Conservation (phyloP, 2,888 invertebrate genomes). For the Tenthredo amoena region DNA sequence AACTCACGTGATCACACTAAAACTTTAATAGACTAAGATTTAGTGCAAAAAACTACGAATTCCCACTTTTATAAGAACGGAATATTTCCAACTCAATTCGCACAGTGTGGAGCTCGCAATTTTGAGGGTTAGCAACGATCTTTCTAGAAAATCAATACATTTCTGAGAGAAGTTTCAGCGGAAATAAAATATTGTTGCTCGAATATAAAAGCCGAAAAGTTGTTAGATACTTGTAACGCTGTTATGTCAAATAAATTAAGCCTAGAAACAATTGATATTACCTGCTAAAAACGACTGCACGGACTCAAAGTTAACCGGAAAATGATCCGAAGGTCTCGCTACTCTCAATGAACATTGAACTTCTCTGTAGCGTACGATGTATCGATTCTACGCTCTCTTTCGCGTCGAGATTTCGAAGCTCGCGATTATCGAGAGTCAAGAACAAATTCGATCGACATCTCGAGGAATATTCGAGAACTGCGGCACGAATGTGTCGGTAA, state of each 20-base stretch:
- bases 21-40: not conserved
- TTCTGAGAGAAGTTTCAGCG: not conserved
- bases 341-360: conserved; percentile 20
- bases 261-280: conserved; percentile 46
- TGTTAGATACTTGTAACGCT: not conserved
- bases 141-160: conserved; percentile 16
- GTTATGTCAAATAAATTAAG: not conserved
- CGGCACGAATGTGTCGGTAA: not conserved
- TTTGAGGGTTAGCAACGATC: conserved; percentile 27
- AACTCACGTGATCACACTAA: conserved; percentile 58
- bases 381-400: not conserved
- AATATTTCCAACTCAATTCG: not conserved
- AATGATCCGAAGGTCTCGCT: conserved; percentile 17
- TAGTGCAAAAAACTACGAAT: not conserved
- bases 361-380: not conserved
- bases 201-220: not conserved
- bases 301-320: conserved; percentile 43
- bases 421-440: not conserved
- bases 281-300: conserved; percentile 28
- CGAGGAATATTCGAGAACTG: not conserved
- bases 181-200: not conserved
- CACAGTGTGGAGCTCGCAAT: not conserved
- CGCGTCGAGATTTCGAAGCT: not conserved
- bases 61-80: not conserved
- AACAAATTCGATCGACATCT: not conserved